Conservation (phyloP, 2,113 vertebrate species). For the Lanius ludovicianus region DNA sequence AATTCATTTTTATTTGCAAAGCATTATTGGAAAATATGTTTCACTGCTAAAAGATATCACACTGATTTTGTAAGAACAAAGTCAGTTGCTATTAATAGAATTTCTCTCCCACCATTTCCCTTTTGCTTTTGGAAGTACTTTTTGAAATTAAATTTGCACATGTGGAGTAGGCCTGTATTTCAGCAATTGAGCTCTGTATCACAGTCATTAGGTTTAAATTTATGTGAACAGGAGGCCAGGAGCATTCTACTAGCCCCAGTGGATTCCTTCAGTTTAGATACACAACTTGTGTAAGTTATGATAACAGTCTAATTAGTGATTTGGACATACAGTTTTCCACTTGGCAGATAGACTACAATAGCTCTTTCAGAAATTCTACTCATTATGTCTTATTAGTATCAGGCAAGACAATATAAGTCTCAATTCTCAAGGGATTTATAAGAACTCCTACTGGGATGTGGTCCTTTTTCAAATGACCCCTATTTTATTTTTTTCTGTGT, state of each 20-base stretch:
- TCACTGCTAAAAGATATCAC: background rate
- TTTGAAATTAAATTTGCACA: background rate
- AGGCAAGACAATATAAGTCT: slow-evolving; percentile 27
- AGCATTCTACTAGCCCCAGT: slow-evolving; percentile 21
- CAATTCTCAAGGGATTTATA: slow-evolving; percentile 32
- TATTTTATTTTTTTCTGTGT: background rate
- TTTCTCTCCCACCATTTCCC: background rate
- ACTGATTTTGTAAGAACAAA: background rate
- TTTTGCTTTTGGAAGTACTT: background rate
- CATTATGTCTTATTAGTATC: slow-evolving; percentile 54
- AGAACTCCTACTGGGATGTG: background rate
- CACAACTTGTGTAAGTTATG: slow-evolving; percentile 27
- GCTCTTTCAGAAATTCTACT: slow-evolving; percentile 31
- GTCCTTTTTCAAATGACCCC: background rate
- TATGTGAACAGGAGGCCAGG: slow-evolving; percentile 23
- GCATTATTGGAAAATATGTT: background rate
- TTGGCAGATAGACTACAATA: slow-evolving; percentile 41
- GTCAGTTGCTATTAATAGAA: background rate
- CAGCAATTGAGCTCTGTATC: background rate
- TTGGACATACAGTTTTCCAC: slow-evolving; percentile 19
- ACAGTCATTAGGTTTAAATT: slow-evolving; percentile 13
- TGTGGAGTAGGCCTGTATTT: background rate
- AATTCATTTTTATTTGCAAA: background rate
- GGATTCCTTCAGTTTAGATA: slow-evolving; percentile 26
- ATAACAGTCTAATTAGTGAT: slow-evolving; percentile 45